phyloP scores from a whole-genome alignment of 2,113 vertebrate species.

The Xenopus tropicalis region DNA sequence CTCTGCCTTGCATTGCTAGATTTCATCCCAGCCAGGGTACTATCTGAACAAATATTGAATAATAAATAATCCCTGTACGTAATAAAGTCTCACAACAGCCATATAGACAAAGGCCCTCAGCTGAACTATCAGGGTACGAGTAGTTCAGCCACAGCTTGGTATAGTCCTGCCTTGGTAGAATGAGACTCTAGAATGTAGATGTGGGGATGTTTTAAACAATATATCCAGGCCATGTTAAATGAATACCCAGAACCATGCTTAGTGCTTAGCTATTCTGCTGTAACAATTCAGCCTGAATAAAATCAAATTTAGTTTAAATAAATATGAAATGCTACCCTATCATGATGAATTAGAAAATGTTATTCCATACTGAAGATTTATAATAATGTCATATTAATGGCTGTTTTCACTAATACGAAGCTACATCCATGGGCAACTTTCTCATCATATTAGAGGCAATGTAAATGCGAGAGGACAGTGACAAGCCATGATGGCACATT shows the following conservation, averaged over 20 bases:
- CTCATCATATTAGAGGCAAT: conserved; percentile 69
- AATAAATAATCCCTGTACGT: too few relatives aligned
- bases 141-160: too few relatives aligned
- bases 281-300: neutral
- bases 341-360: conserved; percentile 56
- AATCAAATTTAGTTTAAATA: neutral
- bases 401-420: conserved; percentile 67
- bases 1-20: too few relatives aligned
- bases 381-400: conserved; percentile 66
- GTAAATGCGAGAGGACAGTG: conserved; percentile 56
- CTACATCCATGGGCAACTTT: conserved; percentile 70
- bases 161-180: too few relatives aligned
- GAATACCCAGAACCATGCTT: neutral
- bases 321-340: conserved; percentile 17
- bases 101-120: too few relatives aligned
- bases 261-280: neutral
- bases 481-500: conserved; percentile 58
- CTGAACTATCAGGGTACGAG: too few relatives aligned
- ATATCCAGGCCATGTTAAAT: neutral
- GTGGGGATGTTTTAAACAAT: neutral
- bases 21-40: too few relatives aligned
- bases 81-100: too few relatives aligned
- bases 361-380: conserved; percentile 53
- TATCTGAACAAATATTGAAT: too few relatives aligned
- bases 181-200: too few relatives aligned